These are phyloP conservation scores for Zapornia atra DNA, from an alignment of 2,113 vertebrate species.

Conservation along the genomic window DNA sequence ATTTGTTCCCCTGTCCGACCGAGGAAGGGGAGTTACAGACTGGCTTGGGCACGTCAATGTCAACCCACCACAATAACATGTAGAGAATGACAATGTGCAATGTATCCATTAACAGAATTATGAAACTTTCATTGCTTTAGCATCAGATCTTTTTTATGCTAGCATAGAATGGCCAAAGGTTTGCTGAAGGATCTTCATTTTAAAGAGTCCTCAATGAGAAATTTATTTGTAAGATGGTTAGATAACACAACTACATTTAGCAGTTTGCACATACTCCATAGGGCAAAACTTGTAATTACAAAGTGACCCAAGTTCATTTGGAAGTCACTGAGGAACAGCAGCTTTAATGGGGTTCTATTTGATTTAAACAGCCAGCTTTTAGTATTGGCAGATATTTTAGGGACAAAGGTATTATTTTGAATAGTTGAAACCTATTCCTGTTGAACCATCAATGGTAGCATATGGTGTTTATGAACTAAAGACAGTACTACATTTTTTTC, in stretches of 20 bases:
- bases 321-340: background rate
- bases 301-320: background rate
- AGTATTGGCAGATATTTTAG: background rate
- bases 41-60: accelerated
- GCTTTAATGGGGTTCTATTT: background rate
- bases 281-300: background rate
- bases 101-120: background rate
- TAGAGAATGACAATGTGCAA: background rate
- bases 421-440: background rate
- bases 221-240: background rate
- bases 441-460: background rate
- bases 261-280: background rate
- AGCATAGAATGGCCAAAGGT: background rate
- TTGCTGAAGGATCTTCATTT: background rate
- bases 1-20: background rate
- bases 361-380: background rate
- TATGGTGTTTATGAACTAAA: background rate
- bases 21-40: background rate
- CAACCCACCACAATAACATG: background rate
- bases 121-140: background rate
- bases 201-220: background rate
- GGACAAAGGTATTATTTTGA: background rate
- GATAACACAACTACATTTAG: background rate
- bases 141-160: background rate
- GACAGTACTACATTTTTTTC: background rate